These are phyloP conservation scores for Drosophila affinis DNA, from an alignment of 2,888 invertebrate species.

Conservation along the genomic window DNA sequence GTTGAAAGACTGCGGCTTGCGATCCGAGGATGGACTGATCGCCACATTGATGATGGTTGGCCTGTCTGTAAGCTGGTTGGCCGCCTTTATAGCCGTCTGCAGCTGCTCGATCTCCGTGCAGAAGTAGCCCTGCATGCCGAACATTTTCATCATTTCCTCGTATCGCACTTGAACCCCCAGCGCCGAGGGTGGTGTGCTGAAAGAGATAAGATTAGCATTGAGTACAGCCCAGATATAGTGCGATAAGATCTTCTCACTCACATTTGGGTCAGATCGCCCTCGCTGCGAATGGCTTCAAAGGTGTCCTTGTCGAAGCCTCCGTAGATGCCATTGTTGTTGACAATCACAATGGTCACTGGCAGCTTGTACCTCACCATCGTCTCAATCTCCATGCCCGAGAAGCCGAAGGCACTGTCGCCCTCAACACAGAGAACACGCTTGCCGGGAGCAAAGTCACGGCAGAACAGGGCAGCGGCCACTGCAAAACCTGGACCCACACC, in stretches of 20 bases:
- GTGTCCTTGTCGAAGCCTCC: slow-evolving; percentile 92
- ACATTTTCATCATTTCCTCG: slow-evolving; percentile 95
- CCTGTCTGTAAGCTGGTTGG: slow-evolving; percentile 88
- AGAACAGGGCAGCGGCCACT: slow-evolving; percentile 95
- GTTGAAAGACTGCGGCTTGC: slow-evolving; percentile 95
- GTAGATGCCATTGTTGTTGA: slow-evolving; percentile 98
- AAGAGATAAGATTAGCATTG: slow-evolving; percentile 53
- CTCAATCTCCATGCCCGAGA: slow-evolving; percentile 99
- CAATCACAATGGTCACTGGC: slow-evolving; percentile 94
- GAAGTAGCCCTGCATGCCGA: slow-evolving; percentile 91
- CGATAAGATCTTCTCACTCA: slow-evolving; percentile 84
- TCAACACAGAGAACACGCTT: slow-evolving; percentile 96
- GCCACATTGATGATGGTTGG: slow-evolving; percentile 96
- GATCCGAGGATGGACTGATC: slow-evolving; percentile 93
- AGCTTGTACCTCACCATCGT: slow-evolving; percentile 97
- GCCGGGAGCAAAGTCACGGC: slow-evolving; percentile 90
- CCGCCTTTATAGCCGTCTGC: slow-evolving; percentile 87
- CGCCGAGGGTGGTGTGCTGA: slow-evolving; percentile 93
- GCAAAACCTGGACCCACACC: slow-evolving; percentile 97
- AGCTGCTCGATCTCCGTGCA: slow-evolving; percentile 92
- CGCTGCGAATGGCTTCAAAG: slow-evolving; percentile 88
- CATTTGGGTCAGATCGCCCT: slow-evolving; percentile 90
- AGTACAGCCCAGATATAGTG: slow-evolving; percentile 1
- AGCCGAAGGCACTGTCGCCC: slow-evolving; percentile 99
- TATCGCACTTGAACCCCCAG: slow-evolving; percentile 92